Evolutionary conservation across 2,888 invertebrate species (phyloP).

Genomic region (Metacarcinus magister): DNA sequence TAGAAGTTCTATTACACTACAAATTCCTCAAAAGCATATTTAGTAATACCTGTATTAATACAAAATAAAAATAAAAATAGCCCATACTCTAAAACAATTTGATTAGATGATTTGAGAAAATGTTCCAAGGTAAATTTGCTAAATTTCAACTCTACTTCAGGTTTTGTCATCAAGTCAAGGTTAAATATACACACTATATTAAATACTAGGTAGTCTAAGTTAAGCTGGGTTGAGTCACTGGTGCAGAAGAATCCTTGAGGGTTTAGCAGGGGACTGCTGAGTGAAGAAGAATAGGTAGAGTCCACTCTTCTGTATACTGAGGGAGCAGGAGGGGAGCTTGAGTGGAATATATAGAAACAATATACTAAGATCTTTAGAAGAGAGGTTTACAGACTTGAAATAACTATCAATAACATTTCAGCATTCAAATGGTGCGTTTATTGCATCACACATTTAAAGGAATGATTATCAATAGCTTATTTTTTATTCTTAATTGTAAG

Average conservation of each 20-base stretch:
- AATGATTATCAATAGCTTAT: neutral
- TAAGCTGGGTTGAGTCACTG: slow-evolving; percentile 35
- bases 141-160: neutral
- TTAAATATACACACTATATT: neutral
- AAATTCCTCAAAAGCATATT: neutral
- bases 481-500: neutral
- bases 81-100: neutral
- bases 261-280: slow-evolving; percentile 37
- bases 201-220: neutral
- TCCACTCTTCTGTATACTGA: slow-evolving; percentile 29
- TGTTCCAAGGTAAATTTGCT: neutral
- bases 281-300: slow-evolving; percentile 42
- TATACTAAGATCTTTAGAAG: neutral
- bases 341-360: neutral
- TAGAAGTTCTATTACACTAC: neutral
- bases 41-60: neutral
- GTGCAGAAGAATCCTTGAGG: slow-evolving; percentile 43
- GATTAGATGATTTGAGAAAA: neutral
- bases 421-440: neutral
- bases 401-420: neutral
- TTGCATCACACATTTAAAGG: neutral
- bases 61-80: neutral
- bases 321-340: slow-evolving; percentile 35
- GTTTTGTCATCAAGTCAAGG: neutral
- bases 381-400: neutral